Conservation (phyloP, 2,797 vertebrate genomes). For the Acrossocheilus wenchowensis region DNA sequence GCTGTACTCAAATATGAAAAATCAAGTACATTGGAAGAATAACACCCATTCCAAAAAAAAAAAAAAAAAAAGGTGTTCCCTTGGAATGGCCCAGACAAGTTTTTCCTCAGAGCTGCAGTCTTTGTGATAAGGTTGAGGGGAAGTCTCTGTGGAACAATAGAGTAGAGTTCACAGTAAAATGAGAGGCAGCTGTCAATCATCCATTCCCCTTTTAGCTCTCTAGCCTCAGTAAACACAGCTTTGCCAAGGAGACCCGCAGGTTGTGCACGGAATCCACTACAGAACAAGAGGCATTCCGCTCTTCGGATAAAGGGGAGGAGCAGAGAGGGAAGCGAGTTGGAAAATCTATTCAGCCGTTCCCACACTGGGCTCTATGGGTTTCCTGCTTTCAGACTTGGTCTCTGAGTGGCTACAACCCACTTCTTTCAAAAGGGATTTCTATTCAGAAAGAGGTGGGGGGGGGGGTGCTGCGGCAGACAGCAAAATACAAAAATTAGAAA, state of each 20-base stretch:
- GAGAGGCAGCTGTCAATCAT: constrained; percentile 61
- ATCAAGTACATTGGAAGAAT: background rate
- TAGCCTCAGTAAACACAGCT: constrained; percentile 39
- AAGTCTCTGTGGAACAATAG: constrained; percentile 42
- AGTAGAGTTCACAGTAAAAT: constrained; percentile 21
- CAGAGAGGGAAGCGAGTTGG: constrained; percentile 7
- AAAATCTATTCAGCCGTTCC: constrained; percentile 56
- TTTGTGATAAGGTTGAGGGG: constrained; percentile 45
- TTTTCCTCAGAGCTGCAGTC: constrained; percentile 36
- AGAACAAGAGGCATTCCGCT: constrained; percentile 51
- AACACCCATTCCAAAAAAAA: background rate
- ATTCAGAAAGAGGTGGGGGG: constrained; percentile 22
- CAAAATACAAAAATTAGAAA: background rate
- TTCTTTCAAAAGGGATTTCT: constrained; percentile 51
- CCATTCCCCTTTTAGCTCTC: constrained; percentile 22
- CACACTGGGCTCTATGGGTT: constrained; percentile 57
- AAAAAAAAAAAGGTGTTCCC: background rate
- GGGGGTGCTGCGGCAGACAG: background rate
- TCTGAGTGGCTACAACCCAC: constrained; percentile 48
- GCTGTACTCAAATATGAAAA: background rate
- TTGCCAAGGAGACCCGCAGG: constrained; percentile 56
- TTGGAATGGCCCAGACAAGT: constrained; percentile 31
- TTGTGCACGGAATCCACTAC: constrained; percentile 55
- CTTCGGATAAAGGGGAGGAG: constrained; percentile 37
- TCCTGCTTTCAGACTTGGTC: constrained; percentile 53